These are phyloP conservation scores for Narcine bancroftii DNA, from an alignment of 2,113 vertebrate genomes.

Conservation along the genomic window DNA sequence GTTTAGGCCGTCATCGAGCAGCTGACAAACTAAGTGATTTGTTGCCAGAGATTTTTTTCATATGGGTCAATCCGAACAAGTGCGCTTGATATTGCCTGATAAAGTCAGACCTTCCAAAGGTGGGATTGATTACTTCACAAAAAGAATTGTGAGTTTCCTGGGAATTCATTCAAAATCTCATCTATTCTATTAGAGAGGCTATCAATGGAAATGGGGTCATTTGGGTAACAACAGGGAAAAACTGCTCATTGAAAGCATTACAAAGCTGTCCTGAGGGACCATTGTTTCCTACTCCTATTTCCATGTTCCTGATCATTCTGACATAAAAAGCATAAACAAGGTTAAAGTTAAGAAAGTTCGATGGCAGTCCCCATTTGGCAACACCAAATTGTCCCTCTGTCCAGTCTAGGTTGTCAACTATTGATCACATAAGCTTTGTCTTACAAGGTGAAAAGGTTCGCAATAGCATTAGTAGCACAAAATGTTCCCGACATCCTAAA, in stretches of 20 bases:
- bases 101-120: not conserved
- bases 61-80: not conserved
- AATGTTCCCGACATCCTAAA: not conserved
- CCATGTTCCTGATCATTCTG: not conserved
- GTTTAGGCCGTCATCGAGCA: not conserved
- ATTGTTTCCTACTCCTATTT: not conserved
- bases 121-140: not conserved
- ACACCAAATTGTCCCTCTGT: not conserved
- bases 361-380: not conserved
- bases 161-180: not conserved
- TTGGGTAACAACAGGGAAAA: not conserved
- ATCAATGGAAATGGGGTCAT: not conserved
- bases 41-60: not conserved
- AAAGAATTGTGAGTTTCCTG: not conserved
- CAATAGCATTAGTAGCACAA: not conserved
- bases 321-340: not conserved
- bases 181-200: not conserved
- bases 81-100: not conserved
- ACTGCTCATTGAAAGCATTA: too few relatives aligned
- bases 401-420: not conserved
- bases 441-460: not conserved
- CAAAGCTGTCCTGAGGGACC: not conserved
- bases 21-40: not conserved
- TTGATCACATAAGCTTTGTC: not conserved
- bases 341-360: not conserved